These are phyloP conservation scores for Drosophila watanabei DNA, from an alignment of 1,140 invertebrate species.

Conservation along the genomic window DNA sequence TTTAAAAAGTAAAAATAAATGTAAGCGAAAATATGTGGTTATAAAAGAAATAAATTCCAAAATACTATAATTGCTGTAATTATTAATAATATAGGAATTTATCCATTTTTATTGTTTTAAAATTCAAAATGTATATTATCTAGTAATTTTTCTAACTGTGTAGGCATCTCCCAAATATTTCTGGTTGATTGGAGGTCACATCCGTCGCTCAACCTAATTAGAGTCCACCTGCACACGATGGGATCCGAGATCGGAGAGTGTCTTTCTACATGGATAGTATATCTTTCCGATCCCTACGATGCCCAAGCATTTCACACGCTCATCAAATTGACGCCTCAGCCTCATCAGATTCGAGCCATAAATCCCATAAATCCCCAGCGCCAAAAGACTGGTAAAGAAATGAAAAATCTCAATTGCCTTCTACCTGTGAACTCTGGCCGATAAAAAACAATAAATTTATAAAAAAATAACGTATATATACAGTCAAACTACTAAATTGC, in stretches of 20 bases:
- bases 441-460: constrained; percentile 81
- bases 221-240: constrained; percentile 41
- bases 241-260: constrained; percentile 1
- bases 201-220: constrained; percentile 35
- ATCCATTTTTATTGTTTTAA: too few species aligned
- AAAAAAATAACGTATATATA: constrained; percentile 30
- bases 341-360: constrained; percentile 47
- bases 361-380: constrained; percentile 53
- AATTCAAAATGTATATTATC: too few species aligned
- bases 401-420: constrained; percentile 62
- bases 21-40: neutral
- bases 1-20: neutral
- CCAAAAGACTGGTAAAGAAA: constrained; percentile 54
- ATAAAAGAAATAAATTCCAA: neutral
- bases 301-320: constrained; percentile 61
- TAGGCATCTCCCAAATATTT: constrained; percentile 2
- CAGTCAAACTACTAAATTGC: constrained; percentile 61
- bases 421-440: constrained; percentile 63
- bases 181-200: constrained; percentile 29
- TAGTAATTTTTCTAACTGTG: neutral
- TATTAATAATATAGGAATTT: neutral
- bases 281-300: constrained; percentile 19
- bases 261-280: constrained; percentile 1
- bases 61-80: too few species aligned
- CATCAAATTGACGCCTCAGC: constrained; percentile 57